Evolutionary conservation across 2,888 invertebrate genomes (phyloP).

Genomic region (Pomacea canaliculata): DNA sequence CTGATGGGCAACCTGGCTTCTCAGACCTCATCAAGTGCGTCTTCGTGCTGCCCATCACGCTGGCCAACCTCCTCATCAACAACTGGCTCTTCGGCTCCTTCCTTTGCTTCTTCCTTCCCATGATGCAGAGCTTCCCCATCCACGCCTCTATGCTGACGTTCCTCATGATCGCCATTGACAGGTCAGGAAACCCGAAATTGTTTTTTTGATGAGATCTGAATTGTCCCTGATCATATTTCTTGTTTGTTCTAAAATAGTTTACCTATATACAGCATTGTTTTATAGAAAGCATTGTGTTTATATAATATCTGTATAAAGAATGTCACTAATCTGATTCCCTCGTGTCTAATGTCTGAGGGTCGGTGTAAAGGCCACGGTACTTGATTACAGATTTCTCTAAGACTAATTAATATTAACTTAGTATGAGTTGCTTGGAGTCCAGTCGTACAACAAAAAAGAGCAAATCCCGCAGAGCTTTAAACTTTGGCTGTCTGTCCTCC

Average conservation of each 20-base stretch:
- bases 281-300: too few relatives aligned
- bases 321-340: too few relatives aligned
- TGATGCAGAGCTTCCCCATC: slow-evolving; percentile 81
- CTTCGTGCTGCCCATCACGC: slow-evolving; percentile 78
- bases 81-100: slow-evolving; percentile 83
- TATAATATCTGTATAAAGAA: too few relatives aligned
- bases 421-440: too few relatives aligned
- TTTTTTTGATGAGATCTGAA: neutral
- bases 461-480: too few relatives aligned
- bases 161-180: slow-evolving; percentile 78
- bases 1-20: slow-evolving; percentile 79
- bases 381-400: too few relatives aligned
- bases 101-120: slow-evolving; percentile 80
- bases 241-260: neutral
- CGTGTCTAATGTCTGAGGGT: too few relatives aligned
- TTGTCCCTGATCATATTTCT: neutral
- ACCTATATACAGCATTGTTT: neutral
- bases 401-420: too few relatives aligned
- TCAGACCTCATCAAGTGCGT: slow-evolving; percentile 79
- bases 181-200: slow-evolving; percentile 54
- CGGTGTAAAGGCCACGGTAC: too few relatives aligned
- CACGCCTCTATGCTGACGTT: slow-evolving; percentile 81
- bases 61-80: slow-evolving; percentile 78
- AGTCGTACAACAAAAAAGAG: too few relatives aligned
- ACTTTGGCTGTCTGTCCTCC: too few relatives aligned